phyloP scores from a whole-genome alignment of 2,797 vertebrate genomes.

The Danio jaintianensis region DNA sequence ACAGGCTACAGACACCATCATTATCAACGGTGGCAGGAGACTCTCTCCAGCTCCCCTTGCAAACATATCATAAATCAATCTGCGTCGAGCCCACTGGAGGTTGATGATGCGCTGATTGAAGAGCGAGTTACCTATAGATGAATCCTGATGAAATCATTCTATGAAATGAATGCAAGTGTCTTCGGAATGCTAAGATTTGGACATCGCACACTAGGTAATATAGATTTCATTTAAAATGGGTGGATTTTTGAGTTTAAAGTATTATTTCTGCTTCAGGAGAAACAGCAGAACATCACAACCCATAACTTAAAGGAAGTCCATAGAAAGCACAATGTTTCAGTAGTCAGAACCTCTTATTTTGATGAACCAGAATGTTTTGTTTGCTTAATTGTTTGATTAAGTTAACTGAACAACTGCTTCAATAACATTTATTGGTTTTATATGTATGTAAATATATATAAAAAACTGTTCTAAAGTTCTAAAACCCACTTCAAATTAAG shows the following conservation, averaged over 20 bases:
- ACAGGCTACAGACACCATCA: constrained; percentile 55
- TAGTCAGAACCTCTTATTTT: too few species aligned
- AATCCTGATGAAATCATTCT: constrained; percentile 47
- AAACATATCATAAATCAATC: constrained; percentile 62
- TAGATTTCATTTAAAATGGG: constrained; percentile 12
- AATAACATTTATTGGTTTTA: too few species aligned
- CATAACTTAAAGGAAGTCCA: background rate
- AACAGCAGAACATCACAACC: constrained; percentile 1
- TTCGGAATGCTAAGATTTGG: constrained; percentile 41
- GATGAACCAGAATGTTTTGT: too few species aligned
- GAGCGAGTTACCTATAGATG: constrained; percentile 52
- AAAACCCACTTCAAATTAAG: too few species aligned
- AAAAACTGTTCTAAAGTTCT: too few species aligned
- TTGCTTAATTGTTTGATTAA: too few species aligned
- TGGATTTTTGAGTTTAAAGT: constrained; percentile 21
- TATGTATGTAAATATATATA: too few species aligned
- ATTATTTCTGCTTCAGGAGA: too few species aligned
- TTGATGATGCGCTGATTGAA: constrained; percentile 55
- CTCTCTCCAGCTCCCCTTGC: constrained; percentile 43
- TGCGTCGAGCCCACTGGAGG: constrained; percentile 42
- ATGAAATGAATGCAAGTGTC: constrained; percentile 36
- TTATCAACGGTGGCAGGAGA: constrained; percentile 56
- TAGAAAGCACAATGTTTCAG: too few species aligned
- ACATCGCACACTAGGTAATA: constrained; percentile 1
- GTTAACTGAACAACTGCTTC: too few species aligned